Percentiles rank a stretch among this genome's conserved stretches.
phyloP scores from a whole-genome alignment of 2,888 invertebrate species.

The Lumbricus terrestris region DNA sequence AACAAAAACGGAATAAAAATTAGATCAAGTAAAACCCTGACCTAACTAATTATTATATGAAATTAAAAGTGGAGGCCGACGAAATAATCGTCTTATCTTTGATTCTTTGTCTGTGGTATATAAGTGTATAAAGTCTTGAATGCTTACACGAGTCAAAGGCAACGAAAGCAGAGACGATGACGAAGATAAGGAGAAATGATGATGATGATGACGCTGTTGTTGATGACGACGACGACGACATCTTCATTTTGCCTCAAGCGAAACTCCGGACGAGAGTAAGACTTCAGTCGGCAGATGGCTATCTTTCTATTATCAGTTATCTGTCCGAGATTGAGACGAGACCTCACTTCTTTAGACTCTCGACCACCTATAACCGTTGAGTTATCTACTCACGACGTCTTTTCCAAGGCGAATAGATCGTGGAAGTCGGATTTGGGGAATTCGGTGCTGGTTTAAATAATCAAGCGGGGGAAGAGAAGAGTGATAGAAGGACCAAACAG shows the following conservation, averaged over 20 bases:
- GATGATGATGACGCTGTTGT: neutral
- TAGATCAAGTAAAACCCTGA: too few species aligned
- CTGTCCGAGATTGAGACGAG: too few species aligned
- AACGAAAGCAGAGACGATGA: neutral
- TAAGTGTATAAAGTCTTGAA: too few species aligned
- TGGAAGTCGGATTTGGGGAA: neutral
- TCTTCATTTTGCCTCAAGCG: neutral
- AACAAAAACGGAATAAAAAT: too few species aligned
- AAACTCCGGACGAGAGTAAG: neutral
- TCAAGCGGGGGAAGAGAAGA: neutral
- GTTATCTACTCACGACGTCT: neutral
- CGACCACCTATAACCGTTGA: neutral
- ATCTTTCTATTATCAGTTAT: too few species aligned
- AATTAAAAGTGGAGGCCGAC: neutral
- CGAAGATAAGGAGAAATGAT: neutral
- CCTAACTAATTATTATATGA: too few species aligned
- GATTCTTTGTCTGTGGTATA: too few species aligned
- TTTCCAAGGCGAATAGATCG: neutral
- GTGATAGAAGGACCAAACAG: neutral
- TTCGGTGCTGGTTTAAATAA: neutral
- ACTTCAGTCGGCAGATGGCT: neutral
- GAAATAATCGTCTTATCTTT: neutral
- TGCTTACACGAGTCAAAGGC: neutral
- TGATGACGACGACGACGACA: neutral
- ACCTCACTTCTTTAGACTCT: neutral